Evolutionary conservation across 2,113 vertebrate genomes (phyloP).

Genomic region (Sinocyclocheilus rhinocerous): DNA sequence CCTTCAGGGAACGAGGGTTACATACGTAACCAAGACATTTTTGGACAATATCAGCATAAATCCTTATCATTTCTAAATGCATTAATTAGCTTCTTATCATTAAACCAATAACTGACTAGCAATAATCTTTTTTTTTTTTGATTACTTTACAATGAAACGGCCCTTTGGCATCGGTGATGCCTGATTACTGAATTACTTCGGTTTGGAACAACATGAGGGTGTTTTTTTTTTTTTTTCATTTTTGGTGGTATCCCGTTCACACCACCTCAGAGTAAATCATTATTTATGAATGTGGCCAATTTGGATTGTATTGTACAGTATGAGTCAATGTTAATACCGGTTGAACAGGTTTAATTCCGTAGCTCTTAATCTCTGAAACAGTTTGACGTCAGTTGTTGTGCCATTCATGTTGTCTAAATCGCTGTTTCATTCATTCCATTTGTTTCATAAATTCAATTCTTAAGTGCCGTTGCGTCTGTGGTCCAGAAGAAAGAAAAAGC

Average conservation of each 20-base stretch:
- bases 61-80: no score
- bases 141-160: neutral
- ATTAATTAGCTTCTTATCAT: no score
- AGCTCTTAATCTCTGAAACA: neutral
- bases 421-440: neutral
- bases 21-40: no score
- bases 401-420: no score
- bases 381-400: neutral
- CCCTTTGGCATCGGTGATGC: neutral
- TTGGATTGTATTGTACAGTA: neutral
- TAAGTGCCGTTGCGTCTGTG: no score
- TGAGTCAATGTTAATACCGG: neutral
- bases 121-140: neutral
- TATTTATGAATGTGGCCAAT: neutral
- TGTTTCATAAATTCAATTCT: no score
- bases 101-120: neutral
- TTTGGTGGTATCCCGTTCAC: neutral
- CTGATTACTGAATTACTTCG: neutral
- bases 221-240: no score
- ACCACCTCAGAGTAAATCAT: neutral
- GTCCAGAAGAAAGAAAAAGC: neutral
- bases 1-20: no score
- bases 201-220: neutral
- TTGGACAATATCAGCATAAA: no score
- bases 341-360: neutral